Evolutionary conservation across 1,140 invertebrate genomes (phyloP).

Genomic region (Andricus grossulariae): DNA sequence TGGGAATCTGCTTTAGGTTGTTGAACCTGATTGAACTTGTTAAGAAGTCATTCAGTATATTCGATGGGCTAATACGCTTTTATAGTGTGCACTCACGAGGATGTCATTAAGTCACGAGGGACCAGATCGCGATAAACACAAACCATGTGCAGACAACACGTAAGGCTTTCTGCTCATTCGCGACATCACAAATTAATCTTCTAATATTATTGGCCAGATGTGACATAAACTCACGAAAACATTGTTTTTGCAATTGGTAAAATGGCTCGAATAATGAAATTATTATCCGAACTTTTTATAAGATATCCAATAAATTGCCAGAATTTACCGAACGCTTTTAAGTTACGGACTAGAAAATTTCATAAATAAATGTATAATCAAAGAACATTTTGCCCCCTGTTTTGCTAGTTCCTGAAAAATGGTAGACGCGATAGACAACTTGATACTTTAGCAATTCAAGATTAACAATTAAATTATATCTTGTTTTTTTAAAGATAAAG

Average conservation of each 20-base stretch:
- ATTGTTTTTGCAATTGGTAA: background rate
- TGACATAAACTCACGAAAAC: background rate
- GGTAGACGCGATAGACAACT: no score
- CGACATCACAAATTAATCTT: background rate
- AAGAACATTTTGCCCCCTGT: no score
- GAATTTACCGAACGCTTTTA: no score
- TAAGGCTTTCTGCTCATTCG: background rate
- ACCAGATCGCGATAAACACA: constrained; percentile 11
- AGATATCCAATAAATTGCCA: no score
- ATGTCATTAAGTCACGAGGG: background rate
- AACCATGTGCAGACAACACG: background rate
- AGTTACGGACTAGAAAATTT: no score
- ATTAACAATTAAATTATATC: no score
- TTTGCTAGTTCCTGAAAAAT: no score
- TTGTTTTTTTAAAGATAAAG: no score
- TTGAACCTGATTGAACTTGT: constrained; percentile 17
- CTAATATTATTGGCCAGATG: constrained; percentile 7
- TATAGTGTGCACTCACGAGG: background rate
- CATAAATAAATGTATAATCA: no score
- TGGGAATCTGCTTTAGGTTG: background rate
- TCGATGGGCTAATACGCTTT: background rate
- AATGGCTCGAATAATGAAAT: background rate
- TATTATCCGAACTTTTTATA: background rate
- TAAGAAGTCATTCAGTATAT: constrained; percentile 9
- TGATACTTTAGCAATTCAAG: no score